phyloP scores from a whole-genome alignment of 2,888 invertebrate genomes.

The Rapana venosa region DNA sequence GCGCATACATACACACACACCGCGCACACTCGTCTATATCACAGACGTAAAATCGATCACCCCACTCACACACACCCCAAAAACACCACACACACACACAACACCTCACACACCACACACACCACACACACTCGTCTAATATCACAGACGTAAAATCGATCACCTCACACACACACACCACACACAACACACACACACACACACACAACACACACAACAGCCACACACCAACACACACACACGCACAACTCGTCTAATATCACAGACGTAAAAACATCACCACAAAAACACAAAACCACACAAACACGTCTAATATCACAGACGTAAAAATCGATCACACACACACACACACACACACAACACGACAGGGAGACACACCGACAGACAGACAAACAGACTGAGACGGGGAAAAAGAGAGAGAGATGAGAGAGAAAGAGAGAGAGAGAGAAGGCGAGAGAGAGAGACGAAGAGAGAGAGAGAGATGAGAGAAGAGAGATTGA shows the following conservation, averaged over 20 bases:
- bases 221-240: conserved; percentile 4
- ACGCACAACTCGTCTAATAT: background rate
- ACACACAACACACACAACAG: background rate
- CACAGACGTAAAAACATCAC: background rate
- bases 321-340: background rate
- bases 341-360: conserved; percentile 4
- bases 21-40: too few species aligned
- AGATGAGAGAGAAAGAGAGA: background rate
- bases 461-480: too few species aligned
- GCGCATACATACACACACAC: background rate
- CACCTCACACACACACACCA: background rate
- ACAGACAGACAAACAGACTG: background rate
- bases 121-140: too few species aligned
- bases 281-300: background rate
- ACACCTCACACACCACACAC: too few species aligned
- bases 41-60: too few species aligned
- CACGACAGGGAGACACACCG: background rate
- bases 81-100: too few species aligned
- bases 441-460: too few species aligned
- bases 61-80: too few species aligned
- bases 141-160: too few species aligned
- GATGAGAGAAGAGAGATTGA: too few species aligned
- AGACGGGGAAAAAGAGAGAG: background rate
- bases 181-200: too few species aligned
- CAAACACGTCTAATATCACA: background rate